Evolutionary conservation across 1,140 invertebrate genomes (phyloP), one percentile per base, ranked within the genome.

Genomic region (Stegodyphus dumicola): DNA sequence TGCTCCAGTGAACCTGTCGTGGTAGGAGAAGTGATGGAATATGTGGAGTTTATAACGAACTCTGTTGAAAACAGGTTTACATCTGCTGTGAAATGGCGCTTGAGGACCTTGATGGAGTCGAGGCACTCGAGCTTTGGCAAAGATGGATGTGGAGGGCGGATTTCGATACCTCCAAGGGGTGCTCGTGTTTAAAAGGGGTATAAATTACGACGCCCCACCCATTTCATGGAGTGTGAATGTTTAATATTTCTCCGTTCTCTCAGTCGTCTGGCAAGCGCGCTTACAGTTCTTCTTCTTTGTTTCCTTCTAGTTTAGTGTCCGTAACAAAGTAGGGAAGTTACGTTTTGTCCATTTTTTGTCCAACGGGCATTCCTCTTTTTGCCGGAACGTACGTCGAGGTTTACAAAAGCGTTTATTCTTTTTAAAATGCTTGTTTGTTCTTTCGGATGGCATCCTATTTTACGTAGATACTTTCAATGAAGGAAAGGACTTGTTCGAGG

Each of bases 31-130:
- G 80, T 83, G 80, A 83, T 83, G 80, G 80, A 83, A 83, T 75
- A 83, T 67, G 66, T 75, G 80, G 56, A 83, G 80, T 83, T 75
- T 75, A 83, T 83, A 75, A 83, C 80, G 70, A 66, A 83, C 48
- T 75, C 80, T 52, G 52, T 81, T 81, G 67, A 81, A 80, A 81
- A 81, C 78, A 71, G 64, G 69, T 83, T 83, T 74, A 83, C 80
- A 83, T 83, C 78, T 64, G n/a, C 17, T 56, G 80, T 75, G 80
- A 75, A 83, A 83, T 83, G 80, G 80, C 70, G 70, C 80, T 80
- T 80, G 67, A 80, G 67, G 17, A 7, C 60, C 33, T 33, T 83
- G 70, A 75, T 75, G 80, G 69, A 74, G 64, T 11, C 60, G 2
- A 33, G 33, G 3, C 33, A 3, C 33, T 33, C 1, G 33, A 33